Evolutionary conservation across 2,113 vertebrate genomes (phyloP).

Genomic region (Notiomystis cincta): DNA sequence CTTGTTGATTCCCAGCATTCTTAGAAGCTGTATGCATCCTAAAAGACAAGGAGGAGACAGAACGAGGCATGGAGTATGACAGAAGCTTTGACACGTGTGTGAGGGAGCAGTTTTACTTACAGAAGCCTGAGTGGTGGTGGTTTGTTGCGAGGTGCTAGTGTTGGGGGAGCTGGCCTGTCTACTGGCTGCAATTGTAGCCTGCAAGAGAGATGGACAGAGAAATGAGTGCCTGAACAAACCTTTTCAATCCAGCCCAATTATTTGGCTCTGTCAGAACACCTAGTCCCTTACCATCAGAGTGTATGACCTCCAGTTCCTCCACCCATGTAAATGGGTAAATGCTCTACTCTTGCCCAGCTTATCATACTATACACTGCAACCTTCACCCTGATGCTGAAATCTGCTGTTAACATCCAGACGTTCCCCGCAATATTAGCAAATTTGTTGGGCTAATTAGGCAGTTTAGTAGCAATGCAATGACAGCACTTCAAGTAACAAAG

Average conservation of each 20-base stretch:
- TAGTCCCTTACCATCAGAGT: neutral
- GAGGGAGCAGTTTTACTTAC: constrained; percentile 57
- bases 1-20: neutral
- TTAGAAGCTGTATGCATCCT: neutral
- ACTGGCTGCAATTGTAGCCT: constrained; percentile 95
- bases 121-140: constrained; percentile 83
- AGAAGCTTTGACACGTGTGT: neutral
- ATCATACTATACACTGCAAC: neutral
- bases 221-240: neutral
- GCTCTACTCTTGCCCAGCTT: neutral
- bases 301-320: neutral
- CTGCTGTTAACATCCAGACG: rapidly evolving
- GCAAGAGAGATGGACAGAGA: neutral
- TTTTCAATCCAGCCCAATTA: neutral
- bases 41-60: neutral
- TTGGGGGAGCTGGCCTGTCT: constrained; percentile 90
- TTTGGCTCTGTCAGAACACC: neutral
- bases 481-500: neutral
- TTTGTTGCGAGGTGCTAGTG: constrained; percentile 83
- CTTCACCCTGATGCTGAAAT: neutral
- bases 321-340: neutral
- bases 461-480: neutral
- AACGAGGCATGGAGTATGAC: neutral
- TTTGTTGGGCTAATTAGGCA: neutral
- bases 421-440: neutral